Evolutionary conservation across 2,113 vertebrate species (phyloP).

Genomic region (Lota lota): DNA sequence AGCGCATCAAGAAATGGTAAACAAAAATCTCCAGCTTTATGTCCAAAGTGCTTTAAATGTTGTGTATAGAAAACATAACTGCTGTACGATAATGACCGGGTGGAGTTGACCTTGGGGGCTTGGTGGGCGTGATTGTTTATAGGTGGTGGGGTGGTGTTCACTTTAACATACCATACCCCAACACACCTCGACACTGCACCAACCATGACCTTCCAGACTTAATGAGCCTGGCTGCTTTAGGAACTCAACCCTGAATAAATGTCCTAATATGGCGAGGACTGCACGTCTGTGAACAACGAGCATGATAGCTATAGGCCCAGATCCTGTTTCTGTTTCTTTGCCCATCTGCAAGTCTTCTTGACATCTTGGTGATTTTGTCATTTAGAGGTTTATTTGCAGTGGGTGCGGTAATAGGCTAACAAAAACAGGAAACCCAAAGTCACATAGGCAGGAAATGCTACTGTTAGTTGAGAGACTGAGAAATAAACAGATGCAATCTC

Average conservation of each 20-base stretch:
- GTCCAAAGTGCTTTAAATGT: no score
- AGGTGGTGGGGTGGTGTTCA: background rate
- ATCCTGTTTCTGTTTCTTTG: no score
- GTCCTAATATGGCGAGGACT: slow-evolving; percentile 34
- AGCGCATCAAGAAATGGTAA: background rate
- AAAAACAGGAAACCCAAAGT: slow-evolving; percentile 72
- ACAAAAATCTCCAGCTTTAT: background rate
- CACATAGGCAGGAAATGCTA: slow-evolving; percentile 72
- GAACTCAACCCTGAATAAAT: slow-evolving; percentile 4
- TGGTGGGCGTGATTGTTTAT: slow-evolving; percentile 42
- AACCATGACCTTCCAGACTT: slow-evolving; percentile 43
- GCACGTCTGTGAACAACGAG: slow-evolving; percentile 8
- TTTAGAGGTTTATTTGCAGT: slow-evolving; percentile 30
- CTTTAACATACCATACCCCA: no score
- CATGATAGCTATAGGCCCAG: background rate
- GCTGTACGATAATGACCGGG: slow-evolving; percentile 31
- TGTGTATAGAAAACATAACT: no score
- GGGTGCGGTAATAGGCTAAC: slow-evolving; percentile 51
- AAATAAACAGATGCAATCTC: slow-evolving; percentile 46
- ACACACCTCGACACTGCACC: slow-evolving; percentile 6
- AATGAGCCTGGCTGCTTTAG: slow-evolving; percentile 20
- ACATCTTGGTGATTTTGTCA: slow-evolving; percentile 3
- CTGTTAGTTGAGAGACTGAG: slow-evolving; percentile 27
- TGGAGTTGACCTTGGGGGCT: slow-evolving; percentile 28
- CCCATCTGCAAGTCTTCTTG: background rate